Evolutionary conservation across 2,113 vertebrate species (phyloP), one percentile per base, ranked within the genome.

Genomic region (Pyrgilauda ruficollis): DNA sequence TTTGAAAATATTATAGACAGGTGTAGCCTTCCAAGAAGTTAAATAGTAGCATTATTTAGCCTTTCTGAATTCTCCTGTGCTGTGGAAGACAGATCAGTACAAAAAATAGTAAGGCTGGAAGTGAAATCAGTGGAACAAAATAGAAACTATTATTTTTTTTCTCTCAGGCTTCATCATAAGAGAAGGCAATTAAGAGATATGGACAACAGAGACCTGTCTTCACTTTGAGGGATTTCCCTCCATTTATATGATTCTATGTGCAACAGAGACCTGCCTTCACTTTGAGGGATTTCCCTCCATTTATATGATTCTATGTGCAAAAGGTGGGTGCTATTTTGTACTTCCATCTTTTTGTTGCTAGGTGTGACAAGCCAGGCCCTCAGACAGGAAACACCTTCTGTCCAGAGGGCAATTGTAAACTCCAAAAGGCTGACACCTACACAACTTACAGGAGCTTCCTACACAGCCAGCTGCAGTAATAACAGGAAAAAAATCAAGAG

Each of bases 401-500:
- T 74, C 26, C 27, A 35, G 61, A 66, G 39, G 1, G 0, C 37
- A 23, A 24, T 55, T 84, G 26, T 52, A 82, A 67, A 69, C 52
- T 55, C 67, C 63, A 62, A 53, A 63, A 23, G 21, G n/a, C 37
- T 70, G 52, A 64, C 56, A 94, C 90, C 84, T 94, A 78, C 47
- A 49, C 33, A 68, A 20, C 31, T 33, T 53, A 20, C 37, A 59
- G 35, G 27, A 58, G 76, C 72, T 94, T 81, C 92, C 88, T 78
- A 75, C 56, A 72, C 26, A 89, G 72, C 50, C 61, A 64, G 74
- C 82, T 83, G 70, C 55, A 87, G 76, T 43, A 76, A 84, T 46
- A 82, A 76, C 76, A 91, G 95, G 87, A 96, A 93, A 89, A 89
- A 96, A 92, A 94, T 92, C 56, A 86, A 79, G 76, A 92, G 59